Conservation (phyloP, 1,140 invertebrate genomes). For the Microplitis demolitor region DNA sequence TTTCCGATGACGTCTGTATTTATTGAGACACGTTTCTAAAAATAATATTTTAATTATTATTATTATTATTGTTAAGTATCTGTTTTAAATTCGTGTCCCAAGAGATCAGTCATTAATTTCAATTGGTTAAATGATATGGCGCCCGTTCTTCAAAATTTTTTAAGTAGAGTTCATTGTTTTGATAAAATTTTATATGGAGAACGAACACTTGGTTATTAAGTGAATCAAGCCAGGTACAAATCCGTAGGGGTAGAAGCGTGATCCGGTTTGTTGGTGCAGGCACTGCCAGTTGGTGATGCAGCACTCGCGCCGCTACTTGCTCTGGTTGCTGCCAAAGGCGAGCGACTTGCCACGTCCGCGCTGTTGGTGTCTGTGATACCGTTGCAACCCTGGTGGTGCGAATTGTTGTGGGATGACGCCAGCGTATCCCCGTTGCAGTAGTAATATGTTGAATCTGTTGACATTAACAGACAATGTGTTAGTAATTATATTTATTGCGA, state of each 20-base stretch:
- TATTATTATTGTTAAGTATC: background rate
- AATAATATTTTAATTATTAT: background rate
- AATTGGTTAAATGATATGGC: slow-evolving; percentile 57
- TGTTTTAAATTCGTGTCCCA: slow-evolving; percentile 20
- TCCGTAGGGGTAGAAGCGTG: slow-evolving; percentile 61
- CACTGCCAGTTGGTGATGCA: slow-evolving; percentile 74
- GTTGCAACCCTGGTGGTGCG: slow-evolving; percentile 36
- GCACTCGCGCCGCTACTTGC: slow-evolving; percentile 74
- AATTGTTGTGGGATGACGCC: slow-evolving; percentile 60
- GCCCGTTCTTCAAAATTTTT: slow-evolving; percentile 39
- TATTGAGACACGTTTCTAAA: background rate
- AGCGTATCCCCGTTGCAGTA: slow-evolving; percentile 68
- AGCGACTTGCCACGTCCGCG: slow-evolving; percentile 64
- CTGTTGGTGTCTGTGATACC: slow-evolving; percentile 51
- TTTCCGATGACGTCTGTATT: background rate
- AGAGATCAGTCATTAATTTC: slow-evolving; percentile 56
- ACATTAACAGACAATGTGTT: background rate
- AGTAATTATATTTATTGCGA: background rate
- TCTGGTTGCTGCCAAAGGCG: slow-evolving; percentile 71
- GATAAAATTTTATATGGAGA: background rate
- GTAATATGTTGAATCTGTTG: slow-evolving; percentile 69
- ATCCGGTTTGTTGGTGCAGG: slow-evolving; percentile 68
- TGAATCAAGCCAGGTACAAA: slow-evolving; percentile 58
- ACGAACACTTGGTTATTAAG: slow-evolving; percentile 7
- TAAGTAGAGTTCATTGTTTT: background rate